Evolutionary conservation across 1,140 invertebrate genomes (phyloP).

Genomic region (Drepana arcuata): DNA sequence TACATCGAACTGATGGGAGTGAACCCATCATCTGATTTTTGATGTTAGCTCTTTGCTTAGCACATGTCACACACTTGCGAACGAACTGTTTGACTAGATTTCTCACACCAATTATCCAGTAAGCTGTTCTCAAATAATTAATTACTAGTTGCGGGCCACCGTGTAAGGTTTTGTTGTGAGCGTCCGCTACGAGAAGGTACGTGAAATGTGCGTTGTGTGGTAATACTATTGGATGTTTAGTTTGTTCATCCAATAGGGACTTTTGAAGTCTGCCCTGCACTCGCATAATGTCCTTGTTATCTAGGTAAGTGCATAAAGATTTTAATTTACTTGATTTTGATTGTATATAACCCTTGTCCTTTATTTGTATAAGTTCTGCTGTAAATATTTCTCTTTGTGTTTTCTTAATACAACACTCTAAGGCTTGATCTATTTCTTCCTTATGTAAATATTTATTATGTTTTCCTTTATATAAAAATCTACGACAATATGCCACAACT

Average conservation of each 20-base stretch:
- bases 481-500: conserved; percentile 1
- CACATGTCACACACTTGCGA: conserved; percentile 1
- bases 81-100: conserved; percentile 3
- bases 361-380: conserved; percentile 4
- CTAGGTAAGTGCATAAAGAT: conserved; percentile 7
- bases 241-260: not conserved
- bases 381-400: conserved; percentile 5
- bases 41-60: not conserved
- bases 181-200: conserved; percentile 3
- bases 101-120: conserved; percentile 8
- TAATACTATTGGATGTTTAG: conserved; percentile 6
- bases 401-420: conserved; percentile 2
- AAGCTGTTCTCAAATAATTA: conserved; percentile 4
- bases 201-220: conserved; percentile 3
- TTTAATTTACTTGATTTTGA: conserved; percentile 3
- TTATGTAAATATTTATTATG: conserved; percentile 1
- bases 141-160: conserved; percentile 6
- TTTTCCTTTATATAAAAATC: not conserved
- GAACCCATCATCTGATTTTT: conserved; percentile 2
- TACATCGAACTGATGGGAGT: conserved; percentile 3
- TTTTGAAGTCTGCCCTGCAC: conserved; percentile 6
- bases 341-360: conserved; percentile 4
- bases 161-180: conserved; percentile 2
- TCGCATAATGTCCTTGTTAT: conserved; percentile 1
- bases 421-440: conserved; percentile 1